Evolutionary conservation across 2,113 vertebrate species (phyloP).

Genomic region (Phocoena sinus): DNA sequence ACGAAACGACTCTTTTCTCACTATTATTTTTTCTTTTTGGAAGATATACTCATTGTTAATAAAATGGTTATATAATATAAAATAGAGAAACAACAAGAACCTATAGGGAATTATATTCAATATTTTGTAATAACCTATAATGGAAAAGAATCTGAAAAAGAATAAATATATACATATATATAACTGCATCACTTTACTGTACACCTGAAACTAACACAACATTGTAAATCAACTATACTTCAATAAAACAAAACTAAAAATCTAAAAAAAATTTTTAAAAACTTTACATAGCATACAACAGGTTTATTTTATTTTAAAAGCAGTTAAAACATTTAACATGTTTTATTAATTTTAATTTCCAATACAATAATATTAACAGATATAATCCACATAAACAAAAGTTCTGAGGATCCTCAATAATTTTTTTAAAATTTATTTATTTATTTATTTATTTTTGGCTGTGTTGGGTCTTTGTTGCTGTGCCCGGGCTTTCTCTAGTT

Average conservation of each 20-base stretch:
- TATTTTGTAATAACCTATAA: background rate
- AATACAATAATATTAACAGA: background rate
- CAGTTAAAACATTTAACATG: background rate
- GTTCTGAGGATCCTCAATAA: background rate
- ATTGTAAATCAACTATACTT: background rate
- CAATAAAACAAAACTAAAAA: background rate
- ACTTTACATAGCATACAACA: background rate
- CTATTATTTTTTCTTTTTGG: background rate
- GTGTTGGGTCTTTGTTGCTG: too few relatives aligned
- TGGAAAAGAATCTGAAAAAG: background rate
- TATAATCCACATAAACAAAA: background rate
- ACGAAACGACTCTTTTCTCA: background rate
- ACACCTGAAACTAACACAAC: background rate
- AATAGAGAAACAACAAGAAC: background rate
- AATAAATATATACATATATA: background rate
- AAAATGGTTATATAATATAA: background rate
- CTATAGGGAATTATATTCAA: background rate
- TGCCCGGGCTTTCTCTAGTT: too few relatives aligned
- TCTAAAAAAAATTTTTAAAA: background rate
- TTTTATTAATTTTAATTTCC: conserved; percentile 2
- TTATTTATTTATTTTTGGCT: fast-evolving
- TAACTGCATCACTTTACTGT: background rate
- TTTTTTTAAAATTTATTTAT: too few relatives aligned
- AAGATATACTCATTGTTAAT: background rate
- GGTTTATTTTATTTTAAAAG: background rate